phyloP scores from a whole-genome alignment of 2,888 invertebrate genomes.

The Aphodius sticticus region DNA sequence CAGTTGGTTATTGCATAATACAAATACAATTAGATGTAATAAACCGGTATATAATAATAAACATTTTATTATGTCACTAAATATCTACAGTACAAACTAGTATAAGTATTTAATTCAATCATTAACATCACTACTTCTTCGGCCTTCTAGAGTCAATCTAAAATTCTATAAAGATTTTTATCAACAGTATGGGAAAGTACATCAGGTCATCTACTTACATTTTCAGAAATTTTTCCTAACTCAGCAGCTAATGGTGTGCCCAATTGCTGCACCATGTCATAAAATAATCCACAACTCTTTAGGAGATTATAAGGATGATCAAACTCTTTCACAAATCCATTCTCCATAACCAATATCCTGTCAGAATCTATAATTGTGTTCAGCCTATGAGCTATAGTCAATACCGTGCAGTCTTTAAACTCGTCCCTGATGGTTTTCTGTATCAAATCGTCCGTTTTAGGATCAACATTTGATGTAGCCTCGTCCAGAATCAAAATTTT shows the following conservation, averaged over 20 bases:
- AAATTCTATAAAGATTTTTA: neutral
- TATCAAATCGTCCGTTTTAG: slow-evolving; percentile 79
- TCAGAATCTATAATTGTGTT: slow-evolving; percentile 91
- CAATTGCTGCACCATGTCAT: slow-evolving; percentile 74
- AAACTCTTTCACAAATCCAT: slow-evolving; percentile 78
- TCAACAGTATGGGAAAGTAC: neutral
- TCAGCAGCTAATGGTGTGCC: slow-evolving; percentile 60
- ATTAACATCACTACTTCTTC: neutral
- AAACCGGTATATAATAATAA: too few species aligned
- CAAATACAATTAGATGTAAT: neutral
- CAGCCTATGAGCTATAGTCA: slow-evolving; percentile 86
- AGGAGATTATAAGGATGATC: slow-evolving; percentile 78
- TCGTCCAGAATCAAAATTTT: slow-evolving; percentile 66
- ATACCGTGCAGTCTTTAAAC: slow-evolving; percentile 80
- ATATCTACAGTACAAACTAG: neutral
- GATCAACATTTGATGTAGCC: slow-evolving; percentile 87
- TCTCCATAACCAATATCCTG: slow-evolving; percentile 82
- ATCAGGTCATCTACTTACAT: slow-evolving; percentile 22
- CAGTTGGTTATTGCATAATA: neutral
- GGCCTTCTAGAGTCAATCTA: neutral
- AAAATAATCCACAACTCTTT: slow-evolving; percentile 69
- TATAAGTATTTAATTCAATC: neutral
- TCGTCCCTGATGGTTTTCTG: slow-evolving; percentile 80
- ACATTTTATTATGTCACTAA: too few species aligned
- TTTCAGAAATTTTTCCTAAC: slow-evolving; percentile 48